Evolutionary conservation across 2,113 vertebrate species (phyloP), one percentile per base, ranked within the genome.

Genomic region (Glaucidium brasilianum): DNA sequence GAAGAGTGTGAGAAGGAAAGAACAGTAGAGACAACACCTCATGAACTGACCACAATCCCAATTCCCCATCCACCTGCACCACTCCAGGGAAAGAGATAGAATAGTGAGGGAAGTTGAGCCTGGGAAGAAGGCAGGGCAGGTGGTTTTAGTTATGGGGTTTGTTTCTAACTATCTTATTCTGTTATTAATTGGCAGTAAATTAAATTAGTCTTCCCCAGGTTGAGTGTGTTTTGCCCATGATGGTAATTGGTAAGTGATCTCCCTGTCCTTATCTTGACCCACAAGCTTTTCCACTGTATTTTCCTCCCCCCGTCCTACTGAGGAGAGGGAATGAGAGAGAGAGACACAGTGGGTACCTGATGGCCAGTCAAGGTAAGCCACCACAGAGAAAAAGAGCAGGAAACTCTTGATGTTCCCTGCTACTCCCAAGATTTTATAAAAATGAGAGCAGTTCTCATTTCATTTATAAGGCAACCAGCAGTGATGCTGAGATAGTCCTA

Each of bases 21-120:
- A 76, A 35, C n/a, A 77, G 23, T 6, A 26, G 64, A 82, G 77
- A 18, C 21, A 49, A 29, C 1, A 0, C 0, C 0, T 37, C 6
- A 29, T 43, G 19, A 47, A 26, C 20, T 56, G 64, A 50, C 27
- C 15, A 11, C 12, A 25, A 6, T 20, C 15, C 9, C 35, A 9
- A 5, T 41, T 76, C 43, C 25, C 29, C 3, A 0, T 71, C 26
- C 22, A 8, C 50, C 53, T 78, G 16, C 1, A 0, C 43, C 0
- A 0, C 43, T 25, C 3, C 0, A 10, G 3, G 5, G n/a, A 6
- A 56, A 15, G 14, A 37, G 8, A 13, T 45, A 34, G 71, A 52
- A 55, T 19, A 67, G 27, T 66, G 8, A 22, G 9, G 55, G 64
- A 77, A 66, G n/a, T 3, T 72, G 63, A 91, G 23, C 77, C 58